Evolutionary conservation across 1,140 invertebrate species (phyloP), one percentile per base, ranked within the genome.

Genomic region (Meloidogyne chitwoodi): DNA sequence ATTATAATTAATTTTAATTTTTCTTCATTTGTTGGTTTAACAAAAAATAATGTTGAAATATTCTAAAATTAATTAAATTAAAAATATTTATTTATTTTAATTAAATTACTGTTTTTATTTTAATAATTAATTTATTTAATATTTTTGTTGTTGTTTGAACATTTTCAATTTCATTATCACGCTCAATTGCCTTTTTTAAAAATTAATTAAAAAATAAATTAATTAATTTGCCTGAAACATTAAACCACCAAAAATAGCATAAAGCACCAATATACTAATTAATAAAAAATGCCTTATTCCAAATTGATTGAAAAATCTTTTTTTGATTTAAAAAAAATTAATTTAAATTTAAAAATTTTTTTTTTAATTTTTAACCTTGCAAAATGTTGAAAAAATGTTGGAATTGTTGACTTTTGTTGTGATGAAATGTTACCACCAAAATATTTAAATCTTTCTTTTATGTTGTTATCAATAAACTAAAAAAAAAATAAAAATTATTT

Each of bases 271-370:
- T 19, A 78, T 22, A 24, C 34, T 48, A n/a, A 80, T 66, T 56
- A 80, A 26, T 19, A 80, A 27, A 26, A 70, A 80, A 71, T 80
- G 79, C 62, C 79, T 74, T 29, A 80, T 75, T n/a, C 79, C 79
- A 69, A 73, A 81, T 48, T 78, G 73, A 44, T 81, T 75, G 44
- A 81, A 74, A 75, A 81, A 81, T 27, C 61, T 77, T 10, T 77
- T n/a, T n/a, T n/a, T n/a, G n/a, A n/a, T n/a, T n/a, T n/a, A n/a
- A n/a, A n/a, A n/a, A n/a, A 74, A 74, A 24, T 19, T 8, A 12
- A n/a, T 19, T 12, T 8, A 63, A 3, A 12, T 24, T 38, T 27
- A 38, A 16, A 56, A 63, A 10, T 24, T 31, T 62, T 3, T 12
- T 4, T 75, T 11, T 26, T 19, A 73, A 69, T 12, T n/a, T 14